Conservation (phyloP, 2,797 vertebrate genomes). For the Karalla daura region DNA sequence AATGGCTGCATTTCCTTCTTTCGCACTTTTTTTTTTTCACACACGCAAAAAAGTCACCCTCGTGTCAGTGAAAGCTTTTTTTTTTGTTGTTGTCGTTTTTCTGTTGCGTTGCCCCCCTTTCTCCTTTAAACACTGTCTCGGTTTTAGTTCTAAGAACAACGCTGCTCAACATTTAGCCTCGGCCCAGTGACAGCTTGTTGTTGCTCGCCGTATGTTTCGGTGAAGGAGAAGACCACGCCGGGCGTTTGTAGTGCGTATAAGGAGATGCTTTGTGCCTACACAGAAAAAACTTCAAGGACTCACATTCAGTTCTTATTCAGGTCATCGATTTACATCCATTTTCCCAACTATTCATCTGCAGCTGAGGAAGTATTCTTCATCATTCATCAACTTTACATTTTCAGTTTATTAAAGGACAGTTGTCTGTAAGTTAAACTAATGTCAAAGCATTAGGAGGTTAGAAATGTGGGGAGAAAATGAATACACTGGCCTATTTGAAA, state of each 20-base stretch:
- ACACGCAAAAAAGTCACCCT: too few species aligned
- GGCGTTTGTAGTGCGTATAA: not conserved
- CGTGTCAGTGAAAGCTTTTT: constrained; percentile 17
- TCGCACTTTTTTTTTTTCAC: not conserved
- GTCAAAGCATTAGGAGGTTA: not conserved
- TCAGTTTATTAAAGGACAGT: constrained; percentile 8
- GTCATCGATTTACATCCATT: not conserved
- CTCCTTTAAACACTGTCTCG: constrained; percentile 7
- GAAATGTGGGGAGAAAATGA: constrained; percentile 9
- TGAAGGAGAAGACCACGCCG: not conserved
- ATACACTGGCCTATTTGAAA: constrained; percentile 13
- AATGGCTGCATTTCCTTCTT: constrained; percentile 9
- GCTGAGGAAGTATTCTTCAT: not conserved
- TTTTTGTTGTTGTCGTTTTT: not conserved
- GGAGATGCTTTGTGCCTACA: not conserved
- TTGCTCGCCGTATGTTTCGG: not conserved
- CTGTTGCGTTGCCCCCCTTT: not conserved
- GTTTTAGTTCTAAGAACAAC: constrained; percentile 8
- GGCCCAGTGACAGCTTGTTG: not conserved
- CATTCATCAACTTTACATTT: not conserved
- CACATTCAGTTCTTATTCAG: not conserved
- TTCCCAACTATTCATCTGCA: not conserved
- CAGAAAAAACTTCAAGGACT: not conserved
- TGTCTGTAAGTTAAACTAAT: not conserved
- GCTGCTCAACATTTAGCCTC: not conserved